Conservation (phyloP, 2,113 vertebrate genomes). For the Lamprotornis superbus region DNA sequence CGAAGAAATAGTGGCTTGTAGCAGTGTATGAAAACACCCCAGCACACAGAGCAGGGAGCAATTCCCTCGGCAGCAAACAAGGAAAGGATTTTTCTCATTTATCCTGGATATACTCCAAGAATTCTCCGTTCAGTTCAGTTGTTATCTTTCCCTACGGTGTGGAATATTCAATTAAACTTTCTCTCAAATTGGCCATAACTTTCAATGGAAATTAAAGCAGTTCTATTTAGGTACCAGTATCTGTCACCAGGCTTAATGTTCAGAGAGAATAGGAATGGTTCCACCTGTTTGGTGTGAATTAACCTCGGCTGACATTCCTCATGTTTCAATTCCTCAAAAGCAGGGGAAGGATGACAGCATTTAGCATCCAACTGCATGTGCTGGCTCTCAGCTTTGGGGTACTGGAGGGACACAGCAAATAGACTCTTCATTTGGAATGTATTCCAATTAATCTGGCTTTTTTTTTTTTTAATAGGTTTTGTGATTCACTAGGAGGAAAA, state of each 20-base stretch:
- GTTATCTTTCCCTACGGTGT: slow-evolving; percentile 53
- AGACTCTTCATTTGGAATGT: neutral
- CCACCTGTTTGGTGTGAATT: slow-evolving; percentile 31
- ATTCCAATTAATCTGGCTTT: neutral
- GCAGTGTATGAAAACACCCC: neutral
- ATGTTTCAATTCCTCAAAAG: neutral
- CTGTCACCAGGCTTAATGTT: slow-evolving; percentile 42
- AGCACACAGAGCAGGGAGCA: slow-evolving; percentile 39
- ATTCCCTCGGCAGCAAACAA: slow-evolving; percentile 1
- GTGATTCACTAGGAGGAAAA: neutral
- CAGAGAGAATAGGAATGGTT: neutral
- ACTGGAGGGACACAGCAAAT: neutral
- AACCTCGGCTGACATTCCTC: neutral
- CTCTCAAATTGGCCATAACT: slow-evolving; percentile 68
- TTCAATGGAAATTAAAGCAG: slow-evolving; percentile 48
- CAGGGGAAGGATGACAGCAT: neutral
- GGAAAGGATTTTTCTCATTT: slow-evolving; percentile 44
- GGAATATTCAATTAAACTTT: slow-evolving; percentile 70
- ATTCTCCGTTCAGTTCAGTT: slow-evolving; percentile 23
- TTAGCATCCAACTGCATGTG: neutral
- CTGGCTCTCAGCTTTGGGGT: neutral
- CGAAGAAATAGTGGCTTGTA: neutral
- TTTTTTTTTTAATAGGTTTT: neutral
- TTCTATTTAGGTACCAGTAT: slow-evolving; percentile 53
- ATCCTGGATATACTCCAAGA: slow-evolving; percentile 58